These are phyloP conservation scores for Erynnis tages DNA, from an alignment of 2,888 invertebrate genomes.

Conservation along the genomic window DNA sequence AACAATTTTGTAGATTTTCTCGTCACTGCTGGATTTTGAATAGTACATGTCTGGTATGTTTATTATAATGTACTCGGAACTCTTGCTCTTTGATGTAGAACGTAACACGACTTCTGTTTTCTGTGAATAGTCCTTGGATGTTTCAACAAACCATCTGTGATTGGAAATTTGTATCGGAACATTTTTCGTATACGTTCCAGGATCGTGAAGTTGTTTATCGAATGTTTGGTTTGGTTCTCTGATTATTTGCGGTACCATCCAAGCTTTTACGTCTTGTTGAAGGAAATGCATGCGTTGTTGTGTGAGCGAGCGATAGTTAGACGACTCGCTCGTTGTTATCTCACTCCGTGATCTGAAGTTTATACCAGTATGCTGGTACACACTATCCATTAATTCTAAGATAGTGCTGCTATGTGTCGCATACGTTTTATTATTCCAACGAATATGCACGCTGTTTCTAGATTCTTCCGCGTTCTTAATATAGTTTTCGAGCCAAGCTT, in stretches of 20 bases:
- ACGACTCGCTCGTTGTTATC: conserved; percentile 45
- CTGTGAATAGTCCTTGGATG: conserved; percentile 55
- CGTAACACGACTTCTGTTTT: conserved; percentile 58
- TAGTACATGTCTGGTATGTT: conserved; percentile 65
- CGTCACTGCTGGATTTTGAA: conserved; percentile 53
- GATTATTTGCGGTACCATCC: conserved; percentile 62
- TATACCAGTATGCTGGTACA: conserved; percentile 52
- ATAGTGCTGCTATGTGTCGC: conserved; percentile 60
- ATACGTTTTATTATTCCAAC: conserved; percentile 64
- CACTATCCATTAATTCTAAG: conserved; percentile 54
- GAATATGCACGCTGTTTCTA: conserved; percentile 53
- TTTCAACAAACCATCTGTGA: conserved; percentile 57
- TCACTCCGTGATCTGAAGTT: conserved; percentile 56
- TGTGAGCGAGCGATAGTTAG: conserved; percentile 38
- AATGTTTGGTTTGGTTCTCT: conserved; percentile 35
- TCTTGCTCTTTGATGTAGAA: conserved; percentile 42
- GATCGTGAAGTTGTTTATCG: conserved; percentile 31
- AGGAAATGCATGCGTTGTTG: conserved; percentile 51
- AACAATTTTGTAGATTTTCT: conserved; percentile 63
- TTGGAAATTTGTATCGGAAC: conserved; percentile 48
- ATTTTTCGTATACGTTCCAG: conserved; percentile 32
- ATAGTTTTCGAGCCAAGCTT: conserved; percentile 56
- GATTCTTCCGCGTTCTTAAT: conserved; percentile 51
- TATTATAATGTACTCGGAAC: conserved; percentile 57
- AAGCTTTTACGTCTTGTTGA: conserved; percentile 59